Percentiles rank a stretch among this genome's conserved stretches.
Evolutionary conservation across 2,888 invertebrate genomes (phyloP).

Genomic region (Eurytoma californica): DNA sequence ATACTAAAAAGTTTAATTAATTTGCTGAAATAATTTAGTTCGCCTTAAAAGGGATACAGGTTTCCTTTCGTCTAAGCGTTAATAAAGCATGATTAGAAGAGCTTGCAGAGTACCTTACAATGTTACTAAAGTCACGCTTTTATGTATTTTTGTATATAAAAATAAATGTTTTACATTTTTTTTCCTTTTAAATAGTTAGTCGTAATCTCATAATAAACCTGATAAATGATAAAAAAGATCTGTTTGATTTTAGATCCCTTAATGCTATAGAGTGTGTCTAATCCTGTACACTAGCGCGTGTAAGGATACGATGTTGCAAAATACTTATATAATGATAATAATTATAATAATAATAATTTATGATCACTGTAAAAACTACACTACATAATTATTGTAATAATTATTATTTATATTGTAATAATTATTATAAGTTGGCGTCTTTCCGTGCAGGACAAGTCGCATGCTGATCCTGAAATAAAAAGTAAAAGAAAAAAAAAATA

Average conservation of each 20-base stretch:
- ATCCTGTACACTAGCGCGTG: constrained; percentile 49
- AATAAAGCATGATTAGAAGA: too few relatives aligned
- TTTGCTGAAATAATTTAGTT: too few relatives aligned
- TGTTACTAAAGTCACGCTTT: neutral
- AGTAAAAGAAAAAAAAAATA: neutral
- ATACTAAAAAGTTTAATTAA: neutral
- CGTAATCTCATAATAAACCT: neutral
- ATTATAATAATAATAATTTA: constrained; percentile 49
- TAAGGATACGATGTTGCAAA: constrained; percentile 49
- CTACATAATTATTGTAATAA: constrained; percentile 54
- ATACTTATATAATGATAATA: constrained; percentile 49
- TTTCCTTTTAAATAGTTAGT: too few relatives aligned
- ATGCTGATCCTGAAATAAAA: constrained; percentile 23
- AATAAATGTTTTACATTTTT: too few relatives aligned
- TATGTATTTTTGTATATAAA: constrained; percentile 19
- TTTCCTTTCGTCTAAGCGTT: too few relatives aligned
- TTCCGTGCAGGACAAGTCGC: constrained; percentile 24
- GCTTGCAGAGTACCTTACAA: neutral
- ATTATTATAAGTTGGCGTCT: constrained; percentile 45
- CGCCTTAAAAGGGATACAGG: too few relatives aligned
- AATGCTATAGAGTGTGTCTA: constrained; percentile 53
- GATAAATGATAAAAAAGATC: neutral
- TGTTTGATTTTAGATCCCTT: constrained; percentile 57
- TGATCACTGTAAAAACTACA: constrained; percentile 54
- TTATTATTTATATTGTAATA: constrained; percentile 49